Percentiles rank a stretch among this genome's conserved stretches.
Conservation (phyloP, 2,888 invertebrate genomes). For the Scaptodrosophila latifasciaeformis region DNA sequence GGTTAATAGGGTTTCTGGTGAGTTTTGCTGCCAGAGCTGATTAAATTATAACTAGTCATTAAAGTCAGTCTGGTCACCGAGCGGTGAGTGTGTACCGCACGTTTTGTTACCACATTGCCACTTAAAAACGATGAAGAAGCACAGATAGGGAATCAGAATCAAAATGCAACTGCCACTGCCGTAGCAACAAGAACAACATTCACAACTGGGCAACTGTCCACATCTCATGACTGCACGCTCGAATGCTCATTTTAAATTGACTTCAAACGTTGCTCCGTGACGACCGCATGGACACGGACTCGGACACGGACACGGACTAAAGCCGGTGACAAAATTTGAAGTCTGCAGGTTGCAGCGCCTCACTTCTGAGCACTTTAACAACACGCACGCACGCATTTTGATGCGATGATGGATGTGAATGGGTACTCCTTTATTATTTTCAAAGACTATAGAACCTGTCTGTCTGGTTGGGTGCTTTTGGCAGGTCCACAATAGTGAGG, state of each 20-base stretch:
- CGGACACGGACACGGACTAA: slow-evolving; percentile 2
- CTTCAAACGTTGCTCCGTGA: slow-evolving; percentile 69
- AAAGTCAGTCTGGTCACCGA: slow-evolving; percentile 40
- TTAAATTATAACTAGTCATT: slow-evolving; percentile 68
- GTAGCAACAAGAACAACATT: slow-evolving; percentile 12
- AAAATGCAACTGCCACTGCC: slow-evolving; percentile 4
- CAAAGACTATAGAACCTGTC: too few species aligned
- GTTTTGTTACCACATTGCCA: too few species aligned
- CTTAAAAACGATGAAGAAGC: slow-evolving; percentile 43
- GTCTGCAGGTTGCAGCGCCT: slow-evolving; percentile 25
- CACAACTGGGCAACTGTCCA: slow-evolving; percentile 16
- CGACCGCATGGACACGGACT: slow-evolving; percentile 55
- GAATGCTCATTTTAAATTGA: slow-evolving; percentile 68
- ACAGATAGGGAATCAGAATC: neutral
- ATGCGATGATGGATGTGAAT: slow-evolving; percentile 60
- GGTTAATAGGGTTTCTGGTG: neutral
- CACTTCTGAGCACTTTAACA: slow-evolving; percentile 2
- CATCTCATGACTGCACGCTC: slow-evolving; percentile 68
- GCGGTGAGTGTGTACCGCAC: too few species aligned
- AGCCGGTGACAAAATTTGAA: slow-evolving; percentile 4
- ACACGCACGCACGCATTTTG: slow-evolving; percentile 60
- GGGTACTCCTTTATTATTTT: too few species aligned
- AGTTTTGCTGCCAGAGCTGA: slow-evolving; percentile 36
- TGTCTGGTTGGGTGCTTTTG: neutral
- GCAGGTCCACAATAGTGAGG: neutral